Evolutionary conservation across 2,797 vertebrate species (phyloP).

Genomic region (Peromyscus nudipes): DNA sequence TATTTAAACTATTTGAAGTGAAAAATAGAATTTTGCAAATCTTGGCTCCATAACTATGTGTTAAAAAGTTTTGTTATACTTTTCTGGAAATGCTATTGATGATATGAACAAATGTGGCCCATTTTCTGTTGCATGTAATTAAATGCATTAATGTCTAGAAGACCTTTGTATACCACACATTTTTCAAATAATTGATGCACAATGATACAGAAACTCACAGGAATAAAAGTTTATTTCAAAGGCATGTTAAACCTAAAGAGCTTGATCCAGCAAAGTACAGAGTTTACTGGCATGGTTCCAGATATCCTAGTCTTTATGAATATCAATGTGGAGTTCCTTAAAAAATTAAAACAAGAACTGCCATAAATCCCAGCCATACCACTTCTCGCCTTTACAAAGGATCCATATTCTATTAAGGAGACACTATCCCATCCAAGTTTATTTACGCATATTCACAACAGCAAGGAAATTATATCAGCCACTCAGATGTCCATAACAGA

Average conservation of each 20-base stretch:
- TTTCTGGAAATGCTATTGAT: background rate
- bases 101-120: background rate
- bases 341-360: background rate
- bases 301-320: background rate
- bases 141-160: background rate
- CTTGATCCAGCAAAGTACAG: background rate
- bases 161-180: background rate
- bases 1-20: background rate
- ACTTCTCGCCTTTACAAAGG: background rate
- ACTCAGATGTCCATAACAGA: background rate
- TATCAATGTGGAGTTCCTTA: background rate
- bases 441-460: background rate
- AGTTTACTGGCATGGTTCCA: background rate
- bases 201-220: background rate
- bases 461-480: background rate
- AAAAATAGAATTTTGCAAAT: constrained; percentile 31
- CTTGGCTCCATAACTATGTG: background rate
- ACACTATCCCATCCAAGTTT: background rate
- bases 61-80: background rate
- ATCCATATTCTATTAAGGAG: background rate
- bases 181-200: background rate
- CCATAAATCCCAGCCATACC: background rate
- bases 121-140: background rate
- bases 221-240: background rate
- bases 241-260: background rate